Evolutionary conservation across 2,888 invertebrate species (phyloP).

Genomic region (Lasioglossum calceatum): DNA sequence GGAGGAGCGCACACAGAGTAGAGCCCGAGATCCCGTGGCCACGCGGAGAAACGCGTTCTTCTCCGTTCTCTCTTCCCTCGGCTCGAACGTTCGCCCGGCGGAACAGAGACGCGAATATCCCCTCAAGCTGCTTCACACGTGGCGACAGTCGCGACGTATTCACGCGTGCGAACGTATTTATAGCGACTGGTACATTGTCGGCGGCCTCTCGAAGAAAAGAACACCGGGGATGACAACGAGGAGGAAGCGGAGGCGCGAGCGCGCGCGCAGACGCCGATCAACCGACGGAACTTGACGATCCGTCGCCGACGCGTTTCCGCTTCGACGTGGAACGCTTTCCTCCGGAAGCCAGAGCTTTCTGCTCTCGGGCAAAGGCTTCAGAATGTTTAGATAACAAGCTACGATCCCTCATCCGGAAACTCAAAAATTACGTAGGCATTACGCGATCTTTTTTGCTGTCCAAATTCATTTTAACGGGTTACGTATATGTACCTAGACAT

Average conservation of each 20-base stretch:
- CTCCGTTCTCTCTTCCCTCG: background rate
- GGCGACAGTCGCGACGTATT: constrained; percentile 76
- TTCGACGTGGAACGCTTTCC: constrained; percentile 10
- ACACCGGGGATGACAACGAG: constrained; percentile 47
- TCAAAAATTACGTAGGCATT: too few relatives aligned
- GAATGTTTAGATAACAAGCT: too few relatives aligned
- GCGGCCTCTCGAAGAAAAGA: constrained; percentile 54
- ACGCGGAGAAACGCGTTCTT: constrained; percentile 20
- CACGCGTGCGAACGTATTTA: constrained; percentile 79
- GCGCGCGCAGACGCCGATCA: constrained; percentile 25
- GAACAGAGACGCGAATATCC: constrained; percentile 47
- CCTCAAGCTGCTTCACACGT: constrained; percentile 79
- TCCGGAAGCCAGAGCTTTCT: background rate
- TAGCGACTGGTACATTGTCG: constrained; percentile 74
- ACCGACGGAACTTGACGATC: constrained; percentile 39
- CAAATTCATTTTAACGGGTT: too few relatives aligned
- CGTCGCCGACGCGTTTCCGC: constrained; percentile 30
- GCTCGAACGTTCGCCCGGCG: constrained; percentile 1
- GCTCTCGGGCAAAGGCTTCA: background rate
- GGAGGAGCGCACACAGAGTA: background rate
- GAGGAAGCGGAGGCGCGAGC: constrained; percentile 46
- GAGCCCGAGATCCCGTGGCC: constrained; percentile 1
- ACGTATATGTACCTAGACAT: too few relatives aligned
- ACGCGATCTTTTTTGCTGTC: too few relatives aligned
- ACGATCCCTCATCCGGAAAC: too few relatives aligned